These are phyloP conservation scores for Rotaria macrura DNA, from an alignment of 2,888 invertebrate genomes.

Conservation along the genomic window DNA sequence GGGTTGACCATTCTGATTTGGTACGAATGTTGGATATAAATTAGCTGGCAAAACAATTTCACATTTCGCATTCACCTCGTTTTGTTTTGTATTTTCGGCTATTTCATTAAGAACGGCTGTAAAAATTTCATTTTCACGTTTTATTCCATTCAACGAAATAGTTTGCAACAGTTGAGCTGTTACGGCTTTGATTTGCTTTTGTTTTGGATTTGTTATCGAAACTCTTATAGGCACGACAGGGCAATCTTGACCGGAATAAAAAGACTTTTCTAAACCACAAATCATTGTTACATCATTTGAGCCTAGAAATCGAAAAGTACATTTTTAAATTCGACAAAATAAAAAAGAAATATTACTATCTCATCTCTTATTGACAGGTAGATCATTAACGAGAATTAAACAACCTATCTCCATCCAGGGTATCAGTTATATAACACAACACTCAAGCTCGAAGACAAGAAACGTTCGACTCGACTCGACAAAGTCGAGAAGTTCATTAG, in stretches of 20 bases:
- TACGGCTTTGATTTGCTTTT: background rate
- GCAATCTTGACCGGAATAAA: background rate
- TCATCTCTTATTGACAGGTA: too few species aligned
- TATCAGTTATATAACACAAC: too few species aligned
- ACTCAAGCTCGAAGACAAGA: too few species aligned
- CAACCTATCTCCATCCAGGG: too few species aligned
- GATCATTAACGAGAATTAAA: too few species aligned
- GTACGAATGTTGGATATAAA: background rate
- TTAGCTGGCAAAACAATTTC: background rate
- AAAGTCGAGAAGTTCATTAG: too few species aligned
- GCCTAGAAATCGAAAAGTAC: background rate
- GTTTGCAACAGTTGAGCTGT: constrained; percentile 1
- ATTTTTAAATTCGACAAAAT: background rate
- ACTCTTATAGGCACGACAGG: background rate
- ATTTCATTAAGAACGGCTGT: constrained; percentile 11
- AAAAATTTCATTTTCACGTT: constrained; percentile 18
- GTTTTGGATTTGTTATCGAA: background rate
- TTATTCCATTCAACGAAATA: background rate
- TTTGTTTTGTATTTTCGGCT: background rate
- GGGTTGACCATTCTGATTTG: background rate
- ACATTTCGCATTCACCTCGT: background rate
- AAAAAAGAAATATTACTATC: too few species aligned
- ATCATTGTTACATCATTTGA: background rate
- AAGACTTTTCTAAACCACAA: background rate
- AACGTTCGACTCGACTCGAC: too few species aligned